phyloP scores from a whole-genome alignment of 2,888 invertebrate genomes.

The Cordylochernes scorpioides region DNA sequence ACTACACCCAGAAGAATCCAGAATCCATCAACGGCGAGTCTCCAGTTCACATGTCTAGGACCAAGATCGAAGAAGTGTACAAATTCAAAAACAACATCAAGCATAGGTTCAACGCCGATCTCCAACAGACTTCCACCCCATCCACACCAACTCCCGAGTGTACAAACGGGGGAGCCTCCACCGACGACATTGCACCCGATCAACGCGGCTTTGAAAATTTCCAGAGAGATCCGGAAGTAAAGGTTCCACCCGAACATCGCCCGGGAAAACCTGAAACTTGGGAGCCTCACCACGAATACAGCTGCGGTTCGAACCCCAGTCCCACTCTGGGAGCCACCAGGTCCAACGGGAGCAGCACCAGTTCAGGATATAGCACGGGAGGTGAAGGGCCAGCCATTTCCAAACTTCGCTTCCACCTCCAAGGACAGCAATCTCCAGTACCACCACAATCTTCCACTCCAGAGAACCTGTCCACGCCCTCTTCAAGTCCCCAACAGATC shows the following conservation, averaged over 20 bases:
- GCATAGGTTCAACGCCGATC: constrained; percentile 39
- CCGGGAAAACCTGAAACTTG: constrained; percentile 1
- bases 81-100: constrained; percentile 87
- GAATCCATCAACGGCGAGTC: constrained; percentile 1
- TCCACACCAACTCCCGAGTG: background rate
- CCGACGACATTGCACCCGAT: background rate
- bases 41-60: background rate
- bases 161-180: background rate
- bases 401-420: constrained; percentile 3
- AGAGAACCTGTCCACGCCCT: constrained; percentile 3
- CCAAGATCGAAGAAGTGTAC: constrained; percentile 27
- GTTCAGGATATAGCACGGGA: constrained; percentile 11
- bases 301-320: constrained; percentile 11
- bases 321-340: constrained; percentile 4
- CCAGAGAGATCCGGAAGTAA: constrained; percentile 1
- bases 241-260: constrained; percentile 2
- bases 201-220: constrained; percentile 3
- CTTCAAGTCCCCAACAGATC: constrained; percentile 6
- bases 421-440: constrained; percentile 3
- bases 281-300: constrained; percentile 7
- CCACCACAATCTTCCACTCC: constrained; percentile 5
- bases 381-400: constrained; percentile 6
- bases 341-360: constrained; percentile 7
- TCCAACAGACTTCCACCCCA: constrained; percentile 1
- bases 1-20: background rate